A percentile compares a stretch with the other conserved stretches of the same genome.
phyloP scores from a whole-genome alignment of 2,113 vertebrate species.

The Paracyprichromis sp. region DNA sequence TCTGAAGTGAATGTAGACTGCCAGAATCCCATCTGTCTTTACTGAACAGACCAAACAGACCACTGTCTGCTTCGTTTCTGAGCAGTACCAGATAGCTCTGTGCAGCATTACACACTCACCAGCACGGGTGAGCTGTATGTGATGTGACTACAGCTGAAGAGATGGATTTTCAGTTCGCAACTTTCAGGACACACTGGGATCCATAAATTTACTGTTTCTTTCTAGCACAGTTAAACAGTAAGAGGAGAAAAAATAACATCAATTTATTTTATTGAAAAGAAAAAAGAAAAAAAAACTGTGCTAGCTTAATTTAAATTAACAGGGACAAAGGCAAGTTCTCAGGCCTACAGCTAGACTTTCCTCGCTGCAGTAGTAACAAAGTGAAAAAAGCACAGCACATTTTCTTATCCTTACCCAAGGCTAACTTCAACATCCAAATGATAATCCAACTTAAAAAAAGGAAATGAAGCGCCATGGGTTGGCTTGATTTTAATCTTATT shows the following conservation, averaged over 20 bases:
- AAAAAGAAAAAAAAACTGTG: background rate
- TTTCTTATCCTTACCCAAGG: background rate
- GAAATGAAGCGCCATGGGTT: background rate
- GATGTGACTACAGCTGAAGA: background rate
- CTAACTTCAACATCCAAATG: background rate
- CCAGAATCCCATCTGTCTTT: constrained; percentile 3
- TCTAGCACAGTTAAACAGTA: background rate
- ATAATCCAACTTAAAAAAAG: background rate
- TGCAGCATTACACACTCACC: constrained; percentile 4
- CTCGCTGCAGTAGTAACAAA: background rate
- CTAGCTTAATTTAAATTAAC: background rate
- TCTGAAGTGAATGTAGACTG: background rate
- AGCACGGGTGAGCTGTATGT: background rate
- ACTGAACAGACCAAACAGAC: constrained; percentile 8
- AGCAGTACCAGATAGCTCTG: constrained; percentile 6
- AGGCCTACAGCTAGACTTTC: background rate
- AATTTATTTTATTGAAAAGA: background rate
- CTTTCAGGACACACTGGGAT: background rate
- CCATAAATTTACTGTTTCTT: background rate
- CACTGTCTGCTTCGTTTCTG: background rate
- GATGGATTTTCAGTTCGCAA: background rate
- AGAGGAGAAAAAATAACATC: background rate
- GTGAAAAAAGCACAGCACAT: background rate
- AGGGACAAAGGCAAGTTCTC: background rate
- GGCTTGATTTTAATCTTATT: background rate